These are phyloP conservation scores for Macrosiphum euphorbiae DNA, from an alignment of 2,888 invertebrate species.

Conservation along the genomic window DNA sequence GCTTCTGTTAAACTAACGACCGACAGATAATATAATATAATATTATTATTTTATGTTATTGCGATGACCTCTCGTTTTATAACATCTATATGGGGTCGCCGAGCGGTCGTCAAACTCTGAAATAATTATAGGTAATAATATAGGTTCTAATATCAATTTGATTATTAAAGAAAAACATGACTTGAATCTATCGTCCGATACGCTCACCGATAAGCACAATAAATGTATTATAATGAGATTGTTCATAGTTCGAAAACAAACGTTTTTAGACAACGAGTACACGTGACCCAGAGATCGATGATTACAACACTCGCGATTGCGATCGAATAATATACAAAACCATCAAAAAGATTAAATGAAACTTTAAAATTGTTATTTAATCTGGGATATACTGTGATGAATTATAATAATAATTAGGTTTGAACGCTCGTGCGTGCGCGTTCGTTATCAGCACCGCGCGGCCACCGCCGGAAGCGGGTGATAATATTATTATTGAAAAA, in stretches of 20 bases:
- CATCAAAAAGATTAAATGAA: not conserved
- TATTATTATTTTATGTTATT: not conserved
- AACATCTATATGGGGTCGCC: not conserved
- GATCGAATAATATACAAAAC: not conserved
- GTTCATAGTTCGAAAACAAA: not conserved
- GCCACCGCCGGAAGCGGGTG: not conserved
- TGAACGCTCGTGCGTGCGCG: not conserved
- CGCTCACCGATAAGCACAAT: not conserved
- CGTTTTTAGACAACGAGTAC: not conserved
- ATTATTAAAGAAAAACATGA: not conserved
- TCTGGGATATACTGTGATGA: not conserved
- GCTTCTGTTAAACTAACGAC: not conserved
- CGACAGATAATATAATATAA: not conserved
- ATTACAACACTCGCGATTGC: not conserved
- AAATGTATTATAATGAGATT: not conserved
- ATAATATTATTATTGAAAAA: not conserved
- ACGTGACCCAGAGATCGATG: not conserved
- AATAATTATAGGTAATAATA: not conserved
- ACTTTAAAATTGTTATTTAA: too few relatives aligned
- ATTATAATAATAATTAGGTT: not conserved
- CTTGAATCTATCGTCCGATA: not conserved
- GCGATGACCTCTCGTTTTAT: not conserved
- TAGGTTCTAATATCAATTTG: not conserved
- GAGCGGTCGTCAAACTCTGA: slow-evolving; percentile 14
- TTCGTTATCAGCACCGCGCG: not conserved